phyloP scores from a whole-genome alignment of 2,113 vertebrate genomes.

The Microcebus tavaratra region DNA sequence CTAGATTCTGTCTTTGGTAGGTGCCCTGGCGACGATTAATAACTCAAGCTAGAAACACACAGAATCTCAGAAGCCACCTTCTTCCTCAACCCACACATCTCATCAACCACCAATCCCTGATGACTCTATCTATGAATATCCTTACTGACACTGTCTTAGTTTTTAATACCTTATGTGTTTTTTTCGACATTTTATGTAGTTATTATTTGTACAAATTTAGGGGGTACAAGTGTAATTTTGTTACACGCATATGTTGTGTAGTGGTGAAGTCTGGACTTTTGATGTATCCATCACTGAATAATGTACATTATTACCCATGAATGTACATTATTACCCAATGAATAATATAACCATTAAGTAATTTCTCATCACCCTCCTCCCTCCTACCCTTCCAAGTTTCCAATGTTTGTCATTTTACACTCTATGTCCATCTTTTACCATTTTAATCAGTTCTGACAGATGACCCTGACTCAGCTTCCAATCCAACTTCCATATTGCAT shows the following conservation, averaged over 20 bases:
- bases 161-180: neutral
- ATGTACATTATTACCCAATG: too few species aligned
- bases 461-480: neutral
- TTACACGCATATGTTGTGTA: too few species aligned
- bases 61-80: neutral
- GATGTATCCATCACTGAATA: too few species aligned
- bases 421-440: neutral
- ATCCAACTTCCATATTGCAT: neutral
- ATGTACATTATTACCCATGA: too few species aligned
- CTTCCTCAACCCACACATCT: neutral
- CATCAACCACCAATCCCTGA: neutral
- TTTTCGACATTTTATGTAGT: neutral
- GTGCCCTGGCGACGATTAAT: neutral
- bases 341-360: too few species aligned
- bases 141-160: neutral
- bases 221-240: too few species aligned
- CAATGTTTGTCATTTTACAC: too few species aligned
- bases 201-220: too few species aligned
- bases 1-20: neutral
- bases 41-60: neutral
- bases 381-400: too few species aligned
- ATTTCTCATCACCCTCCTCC: too few species aligned
- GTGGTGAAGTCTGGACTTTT: too few species aligned
- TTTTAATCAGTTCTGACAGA: constrained; percentile 22
- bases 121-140: neutral